These are phyloP conservation scores for Tetragonisca angustula DNA, from an alignment of 2,888 invertebrate genomes.

Conservation along the genomic window DNA sequence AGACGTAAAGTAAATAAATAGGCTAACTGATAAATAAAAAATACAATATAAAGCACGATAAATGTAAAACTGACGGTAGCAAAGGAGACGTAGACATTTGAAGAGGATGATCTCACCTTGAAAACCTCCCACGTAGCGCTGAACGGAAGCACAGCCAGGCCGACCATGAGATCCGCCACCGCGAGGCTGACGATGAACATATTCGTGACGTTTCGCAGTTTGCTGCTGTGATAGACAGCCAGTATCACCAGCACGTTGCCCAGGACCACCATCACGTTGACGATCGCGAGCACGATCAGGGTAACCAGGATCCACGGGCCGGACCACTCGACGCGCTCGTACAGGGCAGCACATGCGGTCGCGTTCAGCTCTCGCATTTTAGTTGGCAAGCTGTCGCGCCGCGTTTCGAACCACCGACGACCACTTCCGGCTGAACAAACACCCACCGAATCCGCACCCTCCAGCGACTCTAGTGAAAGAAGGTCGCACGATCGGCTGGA, in stretches of 20 bases:
- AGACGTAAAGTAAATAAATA: too few relatives aligned
- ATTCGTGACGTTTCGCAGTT: slow-evolving; percentile 97
- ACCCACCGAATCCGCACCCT: neutral
- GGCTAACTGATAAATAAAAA: too few relatives aligned
- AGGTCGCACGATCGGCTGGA: neutral
- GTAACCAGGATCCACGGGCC: slow-evolving; percentile 91
- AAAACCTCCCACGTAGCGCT: slow-evolving; percentile 97
- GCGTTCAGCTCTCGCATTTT: slow-evolving; percentile 91
- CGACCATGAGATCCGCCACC: slow-evolving; percentile 97
- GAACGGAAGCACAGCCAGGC: slow-evolving; percentile 97
- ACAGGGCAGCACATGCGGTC: slow-evolving; percentile 92
- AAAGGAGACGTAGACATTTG: too few relatives aligned
- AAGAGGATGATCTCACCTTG: slow-evolving; percentile 86
- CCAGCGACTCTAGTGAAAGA: neutral
- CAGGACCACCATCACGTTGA: slow-evolving; percentile 94
- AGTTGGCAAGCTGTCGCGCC: slow-evolving; percentile 62
- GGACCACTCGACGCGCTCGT: slow-evolving; percentile 92
- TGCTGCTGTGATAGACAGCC: slow-evolving; percentile 95
- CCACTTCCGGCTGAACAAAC: slow-evolving; percentile 31
- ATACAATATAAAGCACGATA: neutral
- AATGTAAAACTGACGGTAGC: neutral
- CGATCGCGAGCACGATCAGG: slow-evolving; percentile 91
- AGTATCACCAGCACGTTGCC: slow-evolving; percentile 97
- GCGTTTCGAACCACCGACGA: slow-evolving; percentile 48
- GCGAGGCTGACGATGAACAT: slow-evolving; percentile 98